phyloP scores from a whole-genome alignment of 2,113 vertebrate species.

The Panthera leo region DNA sequence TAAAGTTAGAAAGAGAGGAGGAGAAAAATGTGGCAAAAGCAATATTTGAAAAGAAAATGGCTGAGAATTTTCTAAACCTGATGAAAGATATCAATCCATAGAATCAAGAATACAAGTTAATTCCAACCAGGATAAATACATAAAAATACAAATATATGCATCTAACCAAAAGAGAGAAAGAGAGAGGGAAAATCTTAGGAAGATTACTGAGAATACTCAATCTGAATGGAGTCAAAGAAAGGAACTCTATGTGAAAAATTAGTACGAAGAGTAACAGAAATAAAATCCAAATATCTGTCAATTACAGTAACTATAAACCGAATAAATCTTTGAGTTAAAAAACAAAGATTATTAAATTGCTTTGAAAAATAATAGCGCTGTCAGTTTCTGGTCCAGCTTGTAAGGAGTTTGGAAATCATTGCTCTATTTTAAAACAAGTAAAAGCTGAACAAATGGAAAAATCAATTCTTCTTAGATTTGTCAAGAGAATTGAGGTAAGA shows the following conservation, averaged over 20 bases:
- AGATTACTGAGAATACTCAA: background rate
- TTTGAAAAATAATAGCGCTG: background rate
- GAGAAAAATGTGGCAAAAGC: background rate
- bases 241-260: background rate
- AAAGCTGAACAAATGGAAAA: background rate
- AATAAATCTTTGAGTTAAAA: background rate
- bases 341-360: background rate
- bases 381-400: background rate
- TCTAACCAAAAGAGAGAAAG: background rate
- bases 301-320: background rate
- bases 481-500: background rate
- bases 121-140: background rate
- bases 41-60: background rate
- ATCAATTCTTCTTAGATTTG: background rate
- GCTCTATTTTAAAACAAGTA: background rate
- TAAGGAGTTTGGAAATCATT: background rate
- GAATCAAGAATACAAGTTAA: background rate
- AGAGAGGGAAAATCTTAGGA: background rate
- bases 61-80: background rate
- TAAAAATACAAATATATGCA: background rate
- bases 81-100: background rate
- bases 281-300: background rate
- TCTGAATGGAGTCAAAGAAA: background rate
- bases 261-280: background rate
- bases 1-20: background rate